These are phyloP conservation scores for Sarotherodon lohbergeri DNA, from an alignment of 2,113 vertebrate genomes.

Conservation along the genomic window DNA sequence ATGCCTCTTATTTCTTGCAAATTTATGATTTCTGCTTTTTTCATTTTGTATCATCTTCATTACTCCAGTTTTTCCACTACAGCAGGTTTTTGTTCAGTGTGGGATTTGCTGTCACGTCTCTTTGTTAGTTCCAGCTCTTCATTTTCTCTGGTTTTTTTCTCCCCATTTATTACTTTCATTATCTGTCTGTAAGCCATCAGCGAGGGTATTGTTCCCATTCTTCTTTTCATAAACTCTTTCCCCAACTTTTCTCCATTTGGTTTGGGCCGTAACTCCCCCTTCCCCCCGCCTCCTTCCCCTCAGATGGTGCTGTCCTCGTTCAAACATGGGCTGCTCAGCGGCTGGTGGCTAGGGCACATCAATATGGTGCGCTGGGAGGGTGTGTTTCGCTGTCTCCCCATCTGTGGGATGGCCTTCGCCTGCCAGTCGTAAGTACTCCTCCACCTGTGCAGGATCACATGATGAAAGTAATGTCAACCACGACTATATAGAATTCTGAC, in stretches of 20 bases:
- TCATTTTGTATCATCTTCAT: not conserved
- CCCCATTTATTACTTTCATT: conserved; percentile 16
- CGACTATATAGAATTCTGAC: not conserved
- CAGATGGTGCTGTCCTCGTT: conserved; percentile 94
- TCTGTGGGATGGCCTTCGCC: conserved; percentile 98
- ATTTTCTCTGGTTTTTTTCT: conserved; percentile 17
- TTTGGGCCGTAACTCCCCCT: conserved; percentile 43
- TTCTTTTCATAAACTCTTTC: not conserved
- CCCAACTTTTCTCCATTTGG: conserved; percentile 36
- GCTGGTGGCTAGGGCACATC: conserved; percentile 87
- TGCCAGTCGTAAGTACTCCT: conserved; percentile 95
- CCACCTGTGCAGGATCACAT: conserved; percentile 24
- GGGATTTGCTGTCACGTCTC: conserved; percentile 25
- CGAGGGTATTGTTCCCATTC: conserved; percentile 17
- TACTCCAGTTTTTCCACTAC: not conserved
- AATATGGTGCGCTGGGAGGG: conserved; percentile 90
- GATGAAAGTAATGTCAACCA: conserved; percentile 9
- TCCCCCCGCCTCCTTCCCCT: conserved; percentile 49
- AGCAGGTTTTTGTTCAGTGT: conserved; percentile 41
- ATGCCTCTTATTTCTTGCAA: not conserved
- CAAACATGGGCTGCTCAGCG: conserved; percentile 88
- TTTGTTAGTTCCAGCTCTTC: conserved; percentile 1
- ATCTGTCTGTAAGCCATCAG: conserved; percentile 16
- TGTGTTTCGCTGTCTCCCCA: conserved; percentile 96
- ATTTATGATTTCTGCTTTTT: not conserved